phyloP scores from a whole-genome alignment of 2,888 invertebrate species.

The Oscheius onirici region DNA sequence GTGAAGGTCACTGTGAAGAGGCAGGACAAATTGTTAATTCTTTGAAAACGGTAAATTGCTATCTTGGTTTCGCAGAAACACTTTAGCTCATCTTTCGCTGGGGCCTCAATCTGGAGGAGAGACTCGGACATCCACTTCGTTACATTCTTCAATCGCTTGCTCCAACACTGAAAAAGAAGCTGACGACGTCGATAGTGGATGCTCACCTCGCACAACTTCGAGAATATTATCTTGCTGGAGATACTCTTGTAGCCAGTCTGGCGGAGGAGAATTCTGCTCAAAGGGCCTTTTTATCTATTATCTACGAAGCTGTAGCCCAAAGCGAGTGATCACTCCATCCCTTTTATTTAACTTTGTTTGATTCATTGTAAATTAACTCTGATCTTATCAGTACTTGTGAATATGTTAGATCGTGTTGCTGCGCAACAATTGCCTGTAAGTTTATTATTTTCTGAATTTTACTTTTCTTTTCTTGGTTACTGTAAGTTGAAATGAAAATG shows the following conservation, averaged over 20 bases:
- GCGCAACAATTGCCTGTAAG: too few relatives aligned
- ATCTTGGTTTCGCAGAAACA: not conserved
- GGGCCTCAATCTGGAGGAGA: not conserved
- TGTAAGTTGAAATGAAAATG: too few relatives aligned
- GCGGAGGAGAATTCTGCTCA: constrained; percentile 8
- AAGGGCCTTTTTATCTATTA: constrained; percentile 1
- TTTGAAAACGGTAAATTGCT: constrained; percentile 11
- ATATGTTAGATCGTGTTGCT: too few relatives aligned
- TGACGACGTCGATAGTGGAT: not conserved
- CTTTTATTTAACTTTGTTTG: too few relatives aligned
- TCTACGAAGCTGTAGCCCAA: not conserved
- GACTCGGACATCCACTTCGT: not conserved
- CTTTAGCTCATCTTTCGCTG: constrained; percentile 16
- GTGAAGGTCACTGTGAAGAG: constrained; percentile 9
- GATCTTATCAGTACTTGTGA: too few relatives aligned
- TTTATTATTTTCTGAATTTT: too few relatives aligned
- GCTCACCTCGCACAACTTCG: constrained; percentile 14
- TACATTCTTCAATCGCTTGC: not conserved
- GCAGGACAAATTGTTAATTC: constrained; percentile 16
- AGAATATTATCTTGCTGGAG: not conserved
- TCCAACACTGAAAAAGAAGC: not conserved
- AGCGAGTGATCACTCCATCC: too few relatives aligned
- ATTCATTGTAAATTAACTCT: too few relatives aligned
- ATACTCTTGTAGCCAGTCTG: not conserved
- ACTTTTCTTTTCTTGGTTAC: too few relatives aligned